Percentiles rank a stretch among this genome's conserved stretches.
phyloP scores from a whole-genome alignment of 2,113 vertebrate species.

The Callospermophilus lateralis region DNA sequence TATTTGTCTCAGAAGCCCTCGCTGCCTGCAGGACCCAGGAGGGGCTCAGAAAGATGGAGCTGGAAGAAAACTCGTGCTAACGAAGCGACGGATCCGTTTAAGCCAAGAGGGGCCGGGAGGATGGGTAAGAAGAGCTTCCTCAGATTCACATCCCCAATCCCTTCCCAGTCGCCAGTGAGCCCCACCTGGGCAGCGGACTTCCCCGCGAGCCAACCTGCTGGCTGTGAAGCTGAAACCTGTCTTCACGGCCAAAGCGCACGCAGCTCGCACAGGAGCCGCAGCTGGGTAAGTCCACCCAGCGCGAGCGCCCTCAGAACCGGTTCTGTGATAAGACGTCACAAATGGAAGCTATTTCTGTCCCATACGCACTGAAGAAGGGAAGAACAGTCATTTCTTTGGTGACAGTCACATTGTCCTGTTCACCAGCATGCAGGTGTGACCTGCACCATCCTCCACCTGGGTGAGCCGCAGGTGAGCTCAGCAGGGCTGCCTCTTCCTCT shows the following conservation, averaged over 20 bases:
- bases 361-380: neutral
- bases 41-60: neutral
- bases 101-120: neutral
- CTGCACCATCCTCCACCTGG: neutral
- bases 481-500: neutral
- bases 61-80: neutral
- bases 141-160: neutral
- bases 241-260: neutral
- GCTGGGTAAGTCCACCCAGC: neutral
- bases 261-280: neutral
- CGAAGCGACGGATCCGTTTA: neutral
- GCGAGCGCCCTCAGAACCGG: neutral
- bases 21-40: rapidly evolving
- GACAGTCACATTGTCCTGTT: rapidly evolving
- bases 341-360: neutral
- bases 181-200: neutral
- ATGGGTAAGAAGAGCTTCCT: neutral
- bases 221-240: neutral
- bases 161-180: neutral
- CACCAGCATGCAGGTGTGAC: neutral
- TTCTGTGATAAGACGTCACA: neutral
- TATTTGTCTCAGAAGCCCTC: neutral
- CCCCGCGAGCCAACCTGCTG: neutral
- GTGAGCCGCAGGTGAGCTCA: neutral
- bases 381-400: neutral